Percentiles rank a stretch among this genome's conserved stretches.
These are phyloP conservation scores for Herpetotheres cachinnans DNA, from an alignment of 2,113 vertebrate genomes.

Conservation along the genomic window DNA sequence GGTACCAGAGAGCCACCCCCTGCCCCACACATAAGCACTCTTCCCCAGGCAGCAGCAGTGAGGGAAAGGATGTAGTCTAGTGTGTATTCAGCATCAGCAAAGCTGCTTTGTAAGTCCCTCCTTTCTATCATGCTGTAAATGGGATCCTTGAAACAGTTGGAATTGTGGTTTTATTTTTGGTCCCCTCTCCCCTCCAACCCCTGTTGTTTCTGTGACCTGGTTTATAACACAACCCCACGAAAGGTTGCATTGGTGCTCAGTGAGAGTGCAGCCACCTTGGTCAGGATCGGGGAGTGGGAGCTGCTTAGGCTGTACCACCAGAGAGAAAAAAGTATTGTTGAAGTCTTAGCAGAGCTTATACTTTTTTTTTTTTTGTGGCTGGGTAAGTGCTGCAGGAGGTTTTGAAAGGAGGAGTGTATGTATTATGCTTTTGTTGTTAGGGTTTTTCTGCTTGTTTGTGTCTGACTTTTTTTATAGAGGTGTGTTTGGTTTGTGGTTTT, in stretches of 20 bases:
- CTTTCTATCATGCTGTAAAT: neutral
- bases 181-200: neutral
- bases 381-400: neutral
- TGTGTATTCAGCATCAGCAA: neutral
- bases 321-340: neutral
- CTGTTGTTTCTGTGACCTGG: rapidly evolving
- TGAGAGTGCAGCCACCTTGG: neutral
- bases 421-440: neutral
- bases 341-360: neutral
- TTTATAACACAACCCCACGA: neutral
- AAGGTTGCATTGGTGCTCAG: neutral
- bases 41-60: neutral
- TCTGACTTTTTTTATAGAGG: neutral
- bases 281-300: neutral
- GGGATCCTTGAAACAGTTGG: neutral
- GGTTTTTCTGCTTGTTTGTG: neutral
- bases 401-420: neutral
- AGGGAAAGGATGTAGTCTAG: neutral
- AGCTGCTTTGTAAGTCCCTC: neutral
- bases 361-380: neutral
- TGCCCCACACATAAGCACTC: neutral
- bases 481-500: neutral
- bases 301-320: neutral
- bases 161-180: neutral
- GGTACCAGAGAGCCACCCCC: neutral